Conservation (phyloP, 2,888 invertebrate species). For the Thymelicus acteon region DNA sequence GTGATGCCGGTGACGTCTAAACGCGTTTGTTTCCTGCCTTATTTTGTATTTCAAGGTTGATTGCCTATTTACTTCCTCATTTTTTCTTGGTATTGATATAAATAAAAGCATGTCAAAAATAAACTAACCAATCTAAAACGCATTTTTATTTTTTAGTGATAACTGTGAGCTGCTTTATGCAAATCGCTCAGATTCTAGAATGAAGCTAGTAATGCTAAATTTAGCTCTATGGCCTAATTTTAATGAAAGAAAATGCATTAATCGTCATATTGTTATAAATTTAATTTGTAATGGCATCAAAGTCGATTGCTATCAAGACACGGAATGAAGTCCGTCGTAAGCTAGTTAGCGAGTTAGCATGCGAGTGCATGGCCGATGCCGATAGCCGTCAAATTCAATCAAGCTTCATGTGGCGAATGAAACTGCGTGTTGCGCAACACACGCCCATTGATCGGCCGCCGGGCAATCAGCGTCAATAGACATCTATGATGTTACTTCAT, state of each 20-base stretch:
- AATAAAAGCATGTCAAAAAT: too few relatives aligned
- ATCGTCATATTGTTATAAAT: background rate
- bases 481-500: too few relatives aligned
- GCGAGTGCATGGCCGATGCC: constrained; percentile 48
- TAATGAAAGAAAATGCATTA: background rate
- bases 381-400: constrained; percentile 48
- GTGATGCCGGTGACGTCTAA: constrained; percentile 24
- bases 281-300: background rate
- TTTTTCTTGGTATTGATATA: background rate
- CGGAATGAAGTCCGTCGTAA: constrained; percentile 34
- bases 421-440: constrained; percentile 45
- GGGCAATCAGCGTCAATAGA: background rate
- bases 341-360: constrained; percentile 38
- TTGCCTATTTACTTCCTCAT: background rate
- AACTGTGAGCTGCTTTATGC: too few relatives aligned
- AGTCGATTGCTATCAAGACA: constrained; percentile 6
- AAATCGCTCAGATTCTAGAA: too few relatives aligned
- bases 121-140: too few relatives aligned
- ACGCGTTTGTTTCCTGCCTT: too few relatives aligned
- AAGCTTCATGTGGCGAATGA: constrained; percentile 43
- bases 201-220: too few relatives aligned
- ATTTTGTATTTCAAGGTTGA: background rate
- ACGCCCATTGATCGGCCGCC: constrained; percentile 18
- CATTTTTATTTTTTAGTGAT: too few relatives aligned
- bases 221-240: too few relatives aligned